Conservation (phyloP, 2,888 invertebrate species). For the Pseudeuparius sepicola region DNA sequence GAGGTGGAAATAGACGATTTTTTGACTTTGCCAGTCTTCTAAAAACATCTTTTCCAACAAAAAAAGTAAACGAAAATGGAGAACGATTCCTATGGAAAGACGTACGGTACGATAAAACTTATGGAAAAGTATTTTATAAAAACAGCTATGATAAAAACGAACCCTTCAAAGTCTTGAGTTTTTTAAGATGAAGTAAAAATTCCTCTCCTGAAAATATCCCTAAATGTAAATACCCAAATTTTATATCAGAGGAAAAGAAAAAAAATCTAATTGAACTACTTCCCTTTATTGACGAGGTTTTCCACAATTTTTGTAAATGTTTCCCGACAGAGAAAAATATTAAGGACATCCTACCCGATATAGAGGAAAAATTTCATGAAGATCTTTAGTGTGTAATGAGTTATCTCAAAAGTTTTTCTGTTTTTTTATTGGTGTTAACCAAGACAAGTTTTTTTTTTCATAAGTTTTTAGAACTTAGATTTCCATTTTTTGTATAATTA, state of each 20-base stretch:
- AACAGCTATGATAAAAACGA: neutral
- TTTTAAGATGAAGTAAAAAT: slow-evolving; percentile 2
- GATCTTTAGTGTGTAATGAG: too few species aligned
- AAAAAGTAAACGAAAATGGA: slow-evolving; percentile 1
- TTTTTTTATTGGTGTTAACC: too few species aligned
- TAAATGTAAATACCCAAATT: too few species aligned
- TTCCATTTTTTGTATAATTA: too few species aligned
- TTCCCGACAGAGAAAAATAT: slow-evolving; percentile 2
- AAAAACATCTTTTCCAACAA: slow-evolving; percentile 5
- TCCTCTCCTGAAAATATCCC: too few species aligned
- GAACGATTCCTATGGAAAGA: slow-evolving; percentile 3
- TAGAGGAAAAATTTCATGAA: slow-evolving; percentile 1
- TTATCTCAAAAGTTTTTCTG: too few species aligned
- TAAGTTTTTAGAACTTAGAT: too few species aligned
- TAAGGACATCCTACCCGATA: slow-evolving; percentile 1
- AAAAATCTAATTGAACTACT: slow-evolving; percentile 3
- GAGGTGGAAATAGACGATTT: slow-evolving; percentile 6
- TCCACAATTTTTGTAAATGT: slow-evolving; percentile 3
- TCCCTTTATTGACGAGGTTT: slow-evolving; percentile 3
- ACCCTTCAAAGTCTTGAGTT: slow-evolving; percentile 5
- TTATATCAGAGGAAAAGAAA: slow-evolving; percentile 2
- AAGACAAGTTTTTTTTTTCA: too few species aligned
- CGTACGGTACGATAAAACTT: neutral
- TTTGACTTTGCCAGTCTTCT: slow-evolving; percentile 6
- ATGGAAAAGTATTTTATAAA: slow-evolving; percentile 1